Evolutionary conservation across 2,888 invertebrate genomes (phyloP).

Genomic region (Coenonympha glycerion): DNA sequence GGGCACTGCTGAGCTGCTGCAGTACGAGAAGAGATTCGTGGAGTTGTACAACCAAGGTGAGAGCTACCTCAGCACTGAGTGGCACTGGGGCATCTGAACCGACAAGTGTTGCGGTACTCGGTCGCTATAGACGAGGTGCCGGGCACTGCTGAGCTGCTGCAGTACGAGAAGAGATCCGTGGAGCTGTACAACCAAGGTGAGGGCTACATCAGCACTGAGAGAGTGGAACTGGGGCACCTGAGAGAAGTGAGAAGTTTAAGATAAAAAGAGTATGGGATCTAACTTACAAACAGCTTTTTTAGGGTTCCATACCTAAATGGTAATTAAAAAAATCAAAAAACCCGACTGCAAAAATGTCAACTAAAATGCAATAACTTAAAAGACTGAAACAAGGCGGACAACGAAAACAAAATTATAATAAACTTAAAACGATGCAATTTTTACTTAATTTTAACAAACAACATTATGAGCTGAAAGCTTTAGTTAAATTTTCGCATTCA

Average conservation of each 20-base stretch:
- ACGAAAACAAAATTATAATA: too few relatives aligned
- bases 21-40: slow-evolving; percentile 96
- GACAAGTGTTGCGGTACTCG: slow-evolving; percentile 86
- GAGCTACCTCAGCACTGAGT: slow-evolving; percentile 54
- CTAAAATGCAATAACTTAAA: too few relatives aligned
- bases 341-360: too few relatives aligned
- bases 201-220: slow-evolving; percentile 45
- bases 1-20: slow-evolving; percentile 92
- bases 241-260: slow-evolving; percentile 84
- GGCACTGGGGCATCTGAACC: slow-evolving; percentile 85
- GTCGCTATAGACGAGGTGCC: slow-evolving; percentile 95
- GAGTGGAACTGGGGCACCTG: slow-evolving; percentile 84
- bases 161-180: slow-evolving; percentile 96
- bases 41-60: slow-evolving; percentile 95
- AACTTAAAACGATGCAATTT: too few relatives aligned
- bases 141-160: slow-evolving; percentile 92
- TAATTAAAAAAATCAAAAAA: too few relatives aligned
- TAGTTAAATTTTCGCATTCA: too few relatives aligned
- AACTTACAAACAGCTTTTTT: too few relatives aligned
- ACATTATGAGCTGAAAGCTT: too few relatives aligned
- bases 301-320: too few relatives aligned
- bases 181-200: slow-evolving; percentile 96
- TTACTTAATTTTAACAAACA: too few relatives aligned
- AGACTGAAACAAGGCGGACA: too few relatives aligned
- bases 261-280: too few relatives aligned